Evolutionary conservation across 2,797 vertebrate genomes (phyloP).

Genomic region (Acanthornis magna): DNA sequence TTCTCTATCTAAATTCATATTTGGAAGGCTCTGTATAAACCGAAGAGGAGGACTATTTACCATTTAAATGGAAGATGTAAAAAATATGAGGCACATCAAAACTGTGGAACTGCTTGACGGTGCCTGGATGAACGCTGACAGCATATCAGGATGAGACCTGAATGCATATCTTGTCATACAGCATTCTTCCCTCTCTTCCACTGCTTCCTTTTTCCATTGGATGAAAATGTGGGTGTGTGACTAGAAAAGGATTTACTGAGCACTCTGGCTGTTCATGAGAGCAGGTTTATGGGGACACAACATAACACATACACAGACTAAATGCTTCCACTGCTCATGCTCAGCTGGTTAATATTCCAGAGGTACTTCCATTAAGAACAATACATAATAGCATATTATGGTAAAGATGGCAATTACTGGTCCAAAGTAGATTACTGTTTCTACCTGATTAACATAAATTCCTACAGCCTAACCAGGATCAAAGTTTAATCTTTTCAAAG

Average conservation of each 20-base stretch:
- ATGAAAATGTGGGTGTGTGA: not conserved
- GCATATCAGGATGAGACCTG: not conserved
- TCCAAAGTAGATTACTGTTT: not conserved
- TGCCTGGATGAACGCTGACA: not conserved
- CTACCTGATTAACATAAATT: slow-evolving; percentile 9
- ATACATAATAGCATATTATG: not conserved
- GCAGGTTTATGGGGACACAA: not conserved
- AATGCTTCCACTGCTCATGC: not conserved
- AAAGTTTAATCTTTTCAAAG: slow-evolving; percentile 38
- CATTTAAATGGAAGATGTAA: not conserved
- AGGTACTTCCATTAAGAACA: not conserved
- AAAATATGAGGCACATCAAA: not conserved
- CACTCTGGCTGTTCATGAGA: not conserved
- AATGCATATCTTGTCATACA: rapidly evolving
- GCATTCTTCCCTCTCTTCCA: not conserved
- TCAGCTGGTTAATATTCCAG: not conserved
- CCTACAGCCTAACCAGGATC: not conserved
- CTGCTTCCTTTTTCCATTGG: not conserved
- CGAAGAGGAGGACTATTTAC: not conserved
- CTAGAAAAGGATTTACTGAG: not conserved
- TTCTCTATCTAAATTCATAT: not conserved
- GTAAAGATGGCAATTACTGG: not conserved
- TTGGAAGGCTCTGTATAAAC: not conserved
- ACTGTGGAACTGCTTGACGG: not conserved
- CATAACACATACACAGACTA: not conserved